phyloP scores from a whole-genome alignment of 2,797 vertebrate genomes.

The Myotis vivesi region DNA sequence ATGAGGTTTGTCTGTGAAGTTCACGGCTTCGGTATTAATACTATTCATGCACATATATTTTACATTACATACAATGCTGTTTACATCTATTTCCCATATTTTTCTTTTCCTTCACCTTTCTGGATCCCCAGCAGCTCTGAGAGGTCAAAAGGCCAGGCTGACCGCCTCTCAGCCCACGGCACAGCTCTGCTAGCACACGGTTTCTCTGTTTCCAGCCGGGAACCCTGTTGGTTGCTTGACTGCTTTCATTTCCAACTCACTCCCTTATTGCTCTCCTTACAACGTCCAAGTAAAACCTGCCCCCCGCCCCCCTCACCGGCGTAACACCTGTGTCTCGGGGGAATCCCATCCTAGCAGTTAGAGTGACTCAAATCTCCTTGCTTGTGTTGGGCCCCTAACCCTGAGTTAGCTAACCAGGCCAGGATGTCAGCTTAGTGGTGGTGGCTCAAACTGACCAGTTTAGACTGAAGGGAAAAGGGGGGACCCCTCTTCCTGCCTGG shows the following conservation, averaged over 20 bases:
- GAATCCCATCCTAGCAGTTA: background rate
- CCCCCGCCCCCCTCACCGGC: fast-evolving
- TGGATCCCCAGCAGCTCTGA: background rate
- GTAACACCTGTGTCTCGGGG: background rate
- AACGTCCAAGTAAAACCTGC: background rate
- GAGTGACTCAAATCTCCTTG: background rate
- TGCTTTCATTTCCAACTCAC: background rate
- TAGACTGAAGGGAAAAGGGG: background rate
- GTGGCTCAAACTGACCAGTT: background rate
- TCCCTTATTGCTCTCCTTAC: background rate
- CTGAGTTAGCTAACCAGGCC: background rate
- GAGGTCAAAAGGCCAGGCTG: background rate
- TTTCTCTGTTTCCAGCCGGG: background rate
- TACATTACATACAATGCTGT: background rate
- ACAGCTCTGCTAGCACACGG: background rate
- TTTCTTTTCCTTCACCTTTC: background rate
- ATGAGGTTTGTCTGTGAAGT: background rate
- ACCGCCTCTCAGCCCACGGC: background rate
- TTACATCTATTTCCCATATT: background rate
- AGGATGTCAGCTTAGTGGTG: background rate
- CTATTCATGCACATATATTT: background rate
- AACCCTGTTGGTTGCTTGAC: background rate
- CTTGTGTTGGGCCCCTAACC: background rate
- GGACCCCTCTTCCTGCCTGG: background rate
- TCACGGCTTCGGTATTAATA: background rate